Evolutionary conservation across 2,888 invertebrate genomes (phyloP), one percentile per base, ranked within the genome.

Genomic region (Drosophila aldrichi): DNA sequence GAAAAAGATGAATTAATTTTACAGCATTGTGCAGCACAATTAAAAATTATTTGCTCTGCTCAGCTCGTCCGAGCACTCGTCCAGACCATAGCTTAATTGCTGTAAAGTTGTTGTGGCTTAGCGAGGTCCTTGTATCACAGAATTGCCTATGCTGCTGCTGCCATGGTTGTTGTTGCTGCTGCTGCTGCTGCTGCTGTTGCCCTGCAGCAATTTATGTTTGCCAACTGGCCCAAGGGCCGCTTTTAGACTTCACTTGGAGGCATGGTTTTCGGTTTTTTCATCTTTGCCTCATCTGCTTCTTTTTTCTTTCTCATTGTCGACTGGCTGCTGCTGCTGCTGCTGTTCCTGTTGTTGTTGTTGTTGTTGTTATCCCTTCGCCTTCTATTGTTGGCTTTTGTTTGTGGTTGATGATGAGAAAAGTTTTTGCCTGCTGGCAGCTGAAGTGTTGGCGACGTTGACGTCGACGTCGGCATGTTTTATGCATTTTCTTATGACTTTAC

Each of bases 11-110:
- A 87, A 87, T 87, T 87, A 90, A 87, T 90, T 87, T 87, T 89
- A 89, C 87, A 87, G 87, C 90, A 87, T 90, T 90, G 90, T 90
- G 87, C 89, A 90, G 89, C 77, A 87, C 87, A 90, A 87, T 87
- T 87, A 87, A 87, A 84, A 87, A 87, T 87, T 87, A 87, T 87
- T 90, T 89, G 88, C 87, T 83, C 71, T 82, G 49, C 70, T 67
- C 57, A 65, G 70, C 70, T 69, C 61, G 60, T 40, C 46, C 44
- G 59, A 51, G 61, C 66, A 52, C 16, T 66, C 58, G 55, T 43
- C 81, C 76, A 85, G 82, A 85, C 88, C 77, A 78, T 67, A 79
- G 85, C 89, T 89, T 87, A 87, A 87, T 87, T 87, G 87, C 87
- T 89, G 78, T 82, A 89, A 87, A 87, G 89, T 87, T 87, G 89